These are phyloP conservation scores for Cepphus grylle DNA, from an alignment of 2,113 vertebrate species.

Conservation along the genomic window DNA sequence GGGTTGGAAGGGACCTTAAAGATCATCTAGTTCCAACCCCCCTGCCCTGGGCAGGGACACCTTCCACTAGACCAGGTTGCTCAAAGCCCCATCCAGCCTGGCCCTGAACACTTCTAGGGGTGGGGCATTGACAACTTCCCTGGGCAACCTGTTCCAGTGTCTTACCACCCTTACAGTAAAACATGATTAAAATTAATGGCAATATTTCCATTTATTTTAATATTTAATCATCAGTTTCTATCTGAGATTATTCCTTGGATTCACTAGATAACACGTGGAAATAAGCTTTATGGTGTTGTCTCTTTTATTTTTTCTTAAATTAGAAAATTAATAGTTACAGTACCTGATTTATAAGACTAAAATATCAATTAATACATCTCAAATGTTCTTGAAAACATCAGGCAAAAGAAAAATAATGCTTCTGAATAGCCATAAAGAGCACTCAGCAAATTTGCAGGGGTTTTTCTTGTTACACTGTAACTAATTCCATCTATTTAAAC, in stretches of 20 bases:
- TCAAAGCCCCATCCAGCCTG: too few species aligned
- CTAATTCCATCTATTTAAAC: not conserved
- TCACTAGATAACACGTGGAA: not conserved
- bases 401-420: not conserved
- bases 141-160: too few species aligned
- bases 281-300: not conserved
- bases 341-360: not conserved
- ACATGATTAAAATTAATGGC: not conserved
- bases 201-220: not conserved
- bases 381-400: not conserved
- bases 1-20: too few species aligned
- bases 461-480: not conserved
- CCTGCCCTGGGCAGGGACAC: too few species aligned
- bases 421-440: not conserved
- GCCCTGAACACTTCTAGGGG: too few species aligned
- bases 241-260: not conserved
- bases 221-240: not conserved
- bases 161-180: too few species aligned
- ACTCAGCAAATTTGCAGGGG: not conserved
- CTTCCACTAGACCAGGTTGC: too few species aligned
- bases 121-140: too few species aligned
- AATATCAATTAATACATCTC: not conserved
- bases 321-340: not conserved
- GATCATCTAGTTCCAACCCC: too few species aligned
- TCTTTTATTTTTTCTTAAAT: not conserved